Base-by-base conservation (phyloP, 2,797 vertebrate genomes). In the Phrynocephalus guinanensis region DNA sequence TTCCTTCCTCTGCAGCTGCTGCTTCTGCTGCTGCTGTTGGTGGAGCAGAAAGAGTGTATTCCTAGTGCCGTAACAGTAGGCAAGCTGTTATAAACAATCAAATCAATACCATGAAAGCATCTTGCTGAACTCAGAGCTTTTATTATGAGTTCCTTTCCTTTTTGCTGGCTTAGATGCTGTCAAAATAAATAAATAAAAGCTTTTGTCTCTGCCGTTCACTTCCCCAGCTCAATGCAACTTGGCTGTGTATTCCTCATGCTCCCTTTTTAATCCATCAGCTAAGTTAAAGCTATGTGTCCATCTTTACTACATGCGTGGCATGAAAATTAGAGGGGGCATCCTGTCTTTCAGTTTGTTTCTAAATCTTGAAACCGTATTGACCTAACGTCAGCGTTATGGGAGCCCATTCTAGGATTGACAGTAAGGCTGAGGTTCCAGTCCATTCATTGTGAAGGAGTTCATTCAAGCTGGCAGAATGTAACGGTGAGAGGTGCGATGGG, bases 61-160 rank as follows among this genome's bases (percentile, higher is more conserved):
- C 10, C 85, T 88, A 88, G 38, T 1, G 38, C 50, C 38, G 79
- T 91, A 52, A 88, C 68, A 38, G 84, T 88, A 86, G 38, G 16
- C 79, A 72, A 87, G 83, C 0, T 67, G 60, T 1, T 85, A 50
- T 82, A 93, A 33, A 26, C 86, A 86, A 38, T 5, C 86, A 70
- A n/a, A 48, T 56, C 60, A 10, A 75, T 82, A 72, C 84, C 91
- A 24, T 77, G 82, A 28, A 52, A 89, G n/a, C 0, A 4, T 24
- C 68, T 26, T 56, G 50, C 67, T 67, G 26, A 71, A 16, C n/a
- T 22, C n/a, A 9, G 70, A 10, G 67, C 18, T 77, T 76, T 2
- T 56, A 56, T 56, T 56, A n/a, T 30, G 67, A 83, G 60, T 30
- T 33, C 16, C 9, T 71, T 18, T 63, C 60, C 60, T 48, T 85